Base-by-base conservation (phyloP, 2,797 vertebrate species). In the Galagoides demidoff region DNA sequence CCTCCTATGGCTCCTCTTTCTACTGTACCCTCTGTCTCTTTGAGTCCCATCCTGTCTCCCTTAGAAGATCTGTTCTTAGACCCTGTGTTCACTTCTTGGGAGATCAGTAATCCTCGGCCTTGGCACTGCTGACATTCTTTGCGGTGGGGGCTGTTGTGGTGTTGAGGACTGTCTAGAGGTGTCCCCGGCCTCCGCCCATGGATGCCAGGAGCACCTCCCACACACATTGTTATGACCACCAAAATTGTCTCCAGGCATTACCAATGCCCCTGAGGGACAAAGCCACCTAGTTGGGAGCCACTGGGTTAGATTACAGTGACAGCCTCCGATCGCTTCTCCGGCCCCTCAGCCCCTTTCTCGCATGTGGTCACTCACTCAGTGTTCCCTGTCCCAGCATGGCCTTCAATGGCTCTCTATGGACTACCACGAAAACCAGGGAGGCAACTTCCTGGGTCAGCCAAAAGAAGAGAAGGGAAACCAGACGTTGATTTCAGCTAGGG, bases 31-130 rank as follows among this genome's bases (percentile, higher is more conserved):
- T 29, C 6, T 66, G 2, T 22, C 29, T 55, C 81, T 27, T 14
- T 10, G 25, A 55, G 27, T 1, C 4, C 37, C 23, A 2, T 29
- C 6, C 1, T 3, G 3, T 7, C 23, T 22, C 16, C 29, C 39
- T 52, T 16, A 10, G 55, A 49, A 63, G 9, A 45, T 8, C 61
- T 77, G 52, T 27, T 84, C 14, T 25, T 29, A 39, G 31, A 13
- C 19, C 37, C n/a, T 3, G 2, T 9, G 2, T 22, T 61, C 29
- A 0, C 14, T 57, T 34, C 79, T 45, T 7, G 20, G 19, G 49
- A 3, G 22, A 7, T 37, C 19, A 43, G 27, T 1, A 0, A 57
- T 61, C 31, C 37, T 79, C 12, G 31, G 49, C 27, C 10, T 25
- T 0, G 8, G 31, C 37, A 55, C 49, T 31, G 0, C 9, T n/a